Conservation (phyloP, 2,797 vertebrate genomes). For the Chrosomus eos region DNA sequence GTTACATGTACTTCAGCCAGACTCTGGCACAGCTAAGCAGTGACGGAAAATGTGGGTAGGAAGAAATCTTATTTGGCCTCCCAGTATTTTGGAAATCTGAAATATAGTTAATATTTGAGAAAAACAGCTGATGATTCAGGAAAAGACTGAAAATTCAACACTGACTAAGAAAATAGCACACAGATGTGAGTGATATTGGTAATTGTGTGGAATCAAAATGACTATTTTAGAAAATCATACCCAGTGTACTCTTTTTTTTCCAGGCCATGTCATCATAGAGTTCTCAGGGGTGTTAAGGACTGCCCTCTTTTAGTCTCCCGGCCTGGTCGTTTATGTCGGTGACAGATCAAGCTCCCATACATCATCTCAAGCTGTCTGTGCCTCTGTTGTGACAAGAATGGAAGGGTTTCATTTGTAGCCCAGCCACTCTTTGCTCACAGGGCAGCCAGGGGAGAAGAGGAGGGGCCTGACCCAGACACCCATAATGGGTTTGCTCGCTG, state of each 20-base stretch:
- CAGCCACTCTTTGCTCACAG: conserved; percentile 63
- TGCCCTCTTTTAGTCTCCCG: conserved; percentile 26
- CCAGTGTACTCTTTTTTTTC: neutral
- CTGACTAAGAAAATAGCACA: conserved; percentile 4
- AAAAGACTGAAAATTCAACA: conserved; percentile 22
- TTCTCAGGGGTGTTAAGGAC: neutral
- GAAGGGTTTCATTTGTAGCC: conserved; percentile 64
- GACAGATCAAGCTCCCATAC: conserved; percentile 60
- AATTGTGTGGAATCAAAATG: neutral
- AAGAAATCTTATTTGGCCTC: neutral
- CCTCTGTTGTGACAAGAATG: conserved; percentile 61
- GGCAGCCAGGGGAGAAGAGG: conserved; percentile 52
- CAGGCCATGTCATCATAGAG: neutral
- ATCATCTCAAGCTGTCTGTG: conserved; percentile 60
- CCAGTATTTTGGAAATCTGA: conserved; percentile 27
- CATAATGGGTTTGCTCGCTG: conserved; percentile 51
- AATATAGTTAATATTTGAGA: conserved; percentile 30
- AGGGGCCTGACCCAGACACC: conserved; percentile 40
- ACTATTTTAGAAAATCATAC: neutral
- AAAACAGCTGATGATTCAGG: conserved; percentile 32
- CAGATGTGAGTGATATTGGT: conserved; percentile 19
- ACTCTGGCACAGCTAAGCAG: conserved; percentile 1
- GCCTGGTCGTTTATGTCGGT: conserved; percentile 61
- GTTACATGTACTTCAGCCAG: conserved; percentile 13
- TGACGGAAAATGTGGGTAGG: neutral